Base-by-base conservation (phyloP, 2,888 invertebrate species). In the Pseudococcus viburni region DNA sequence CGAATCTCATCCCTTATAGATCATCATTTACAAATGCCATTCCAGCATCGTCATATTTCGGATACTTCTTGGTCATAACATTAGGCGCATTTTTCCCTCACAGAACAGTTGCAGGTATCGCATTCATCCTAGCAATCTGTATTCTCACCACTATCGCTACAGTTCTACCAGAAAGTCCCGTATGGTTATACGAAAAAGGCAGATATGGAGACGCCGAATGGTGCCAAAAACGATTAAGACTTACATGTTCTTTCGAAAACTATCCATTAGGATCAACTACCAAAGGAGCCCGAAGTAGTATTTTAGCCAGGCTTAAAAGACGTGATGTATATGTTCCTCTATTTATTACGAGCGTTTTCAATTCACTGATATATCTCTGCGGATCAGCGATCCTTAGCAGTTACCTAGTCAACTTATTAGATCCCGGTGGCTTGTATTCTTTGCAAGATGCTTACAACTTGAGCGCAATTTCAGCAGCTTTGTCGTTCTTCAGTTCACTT, bases 151-250 rank as follows among this genome's bases (percentile, higher is more conserved):
- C 9, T 9, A 89, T 92, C 1, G 90, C 92, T 77, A 91, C 92
- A 51, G 90, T 92, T 42, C 91, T 94, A 42, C 93, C 93, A 0
- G 94, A 94, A 91, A 93, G 93, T 19, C 94, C 94, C 0, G 90
- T 92, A 6, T 94, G 94, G 94, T 90, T 94, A 22, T 91, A 93
- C 0, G 91, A 92, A 46, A 92, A 92, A 88, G 92, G 92, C 86
- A 91, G 93, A 17, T 90, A 91, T 19, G 92, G 92, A 3, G 93
- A 93, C 90, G 94, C 94, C 0, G 91, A 92, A 88, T 90, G 90
- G 89, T 90, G 90, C 0, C 90, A 90, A 51, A 89, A 90, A 51
- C 89, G 89, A 26, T 88, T 90, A 12, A 89, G 19, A 12, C n/a
- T 83, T n/a, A 3, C 39, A n/a, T 33, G 19, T 42, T 83, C 80